Conservation (phyloP, 2,797 vertebrate species). For the Geotrypetes seraphini region DNA sequence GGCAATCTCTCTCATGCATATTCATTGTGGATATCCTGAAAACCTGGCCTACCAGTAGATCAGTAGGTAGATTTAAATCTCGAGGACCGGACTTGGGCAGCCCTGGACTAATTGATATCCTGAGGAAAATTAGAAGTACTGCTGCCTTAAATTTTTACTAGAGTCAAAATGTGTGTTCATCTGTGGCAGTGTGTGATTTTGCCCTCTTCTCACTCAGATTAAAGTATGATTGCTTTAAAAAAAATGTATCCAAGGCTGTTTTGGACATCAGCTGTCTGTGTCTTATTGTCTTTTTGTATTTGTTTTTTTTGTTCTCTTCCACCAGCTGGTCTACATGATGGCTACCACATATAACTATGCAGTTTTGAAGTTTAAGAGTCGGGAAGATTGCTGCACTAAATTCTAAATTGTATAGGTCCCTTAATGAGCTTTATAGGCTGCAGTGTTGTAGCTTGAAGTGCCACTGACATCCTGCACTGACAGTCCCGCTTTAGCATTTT, state of each 20-base stretch:
- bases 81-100: no score
- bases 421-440: slow-evolving; percentile 52
- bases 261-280: slow-evolving; percentile 32
- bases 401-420: slow-evolving; percentile 78
- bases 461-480: slow-evolving; percentile 79
- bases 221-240: neutral
- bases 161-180: no score
- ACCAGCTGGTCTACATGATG: slow-evolving; percentile 99
- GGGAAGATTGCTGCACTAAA: slow-evolving; percentile 99
- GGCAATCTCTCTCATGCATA: no score
- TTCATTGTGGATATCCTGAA: no score
- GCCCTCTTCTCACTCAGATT: no score
- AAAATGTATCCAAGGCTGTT: slow-evolving; percentile 25
- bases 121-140: no score
- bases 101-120: no score
- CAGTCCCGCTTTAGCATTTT: slow-evolving; percentile 70
- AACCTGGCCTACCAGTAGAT: no score
- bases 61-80: no score
- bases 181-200: no score
- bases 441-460: slow-evolving; percentile 65
- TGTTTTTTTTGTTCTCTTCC: slow-evolving; percentile 79
- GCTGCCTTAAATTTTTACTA: no score
- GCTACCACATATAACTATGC: slow-evolving; percentile 99
- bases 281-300: slow-evolving; percentile 61
- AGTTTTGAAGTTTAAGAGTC: slow-evolving; percentile 99